Evolutionary conservation across 1,140 invertebrate species (phyloP).

Genomic region (Contarinia nasturtii): DNA sequence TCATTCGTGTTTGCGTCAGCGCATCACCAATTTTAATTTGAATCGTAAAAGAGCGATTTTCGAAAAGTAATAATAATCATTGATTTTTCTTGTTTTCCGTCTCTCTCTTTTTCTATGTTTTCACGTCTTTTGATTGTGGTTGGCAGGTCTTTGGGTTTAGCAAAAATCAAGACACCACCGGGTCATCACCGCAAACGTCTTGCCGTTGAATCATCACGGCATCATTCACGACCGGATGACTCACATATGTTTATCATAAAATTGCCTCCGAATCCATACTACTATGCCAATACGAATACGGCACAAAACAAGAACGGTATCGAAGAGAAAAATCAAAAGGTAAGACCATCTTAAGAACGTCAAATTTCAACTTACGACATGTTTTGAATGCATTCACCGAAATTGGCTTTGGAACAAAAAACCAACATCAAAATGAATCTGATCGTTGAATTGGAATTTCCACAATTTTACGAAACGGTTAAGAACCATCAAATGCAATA

Average conservation of each 20-base stretch:
- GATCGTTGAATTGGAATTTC: no score
- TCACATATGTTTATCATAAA: conserved; percentile 68
- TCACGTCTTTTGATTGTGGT: conserved; percentile 11
- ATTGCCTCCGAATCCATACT: conserved; percentile 56
- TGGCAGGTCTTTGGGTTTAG: conserved; percentile 29
- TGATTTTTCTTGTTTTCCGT: no score
- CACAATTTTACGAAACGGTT: no score
- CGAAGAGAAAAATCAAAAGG: conserved; percentile 21
- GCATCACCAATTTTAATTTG: no score
- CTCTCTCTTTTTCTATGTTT: conserved; percentile 4
- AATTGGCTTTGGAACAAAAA: no score
- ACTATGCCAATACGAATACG: conserved; percentile 42
- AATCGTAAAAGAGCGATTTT: no score
- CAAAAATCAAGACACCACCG: conserved; percentile 32
- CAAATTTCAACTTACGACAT: no score
- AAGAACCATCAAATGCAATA: no score
- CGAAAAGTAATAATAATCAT: no score
- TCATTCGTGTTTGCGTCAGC: no score
- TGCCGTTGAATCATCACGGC: conserved; percentile 44
- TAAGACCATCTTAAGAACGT: conserved; percentile 6
- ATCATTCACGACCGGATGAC: conserved; percentile 44
- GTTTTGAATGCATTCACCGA: no score
- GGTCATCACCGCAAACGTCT: conserved; percentile 48
- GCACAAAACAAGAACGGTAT: conserved; percentile 24
- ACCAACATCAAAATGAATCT: no score